Conservation (phyloP, 1,140 invertebrate genomes). For the Zaprionus nigranus region DNA sequence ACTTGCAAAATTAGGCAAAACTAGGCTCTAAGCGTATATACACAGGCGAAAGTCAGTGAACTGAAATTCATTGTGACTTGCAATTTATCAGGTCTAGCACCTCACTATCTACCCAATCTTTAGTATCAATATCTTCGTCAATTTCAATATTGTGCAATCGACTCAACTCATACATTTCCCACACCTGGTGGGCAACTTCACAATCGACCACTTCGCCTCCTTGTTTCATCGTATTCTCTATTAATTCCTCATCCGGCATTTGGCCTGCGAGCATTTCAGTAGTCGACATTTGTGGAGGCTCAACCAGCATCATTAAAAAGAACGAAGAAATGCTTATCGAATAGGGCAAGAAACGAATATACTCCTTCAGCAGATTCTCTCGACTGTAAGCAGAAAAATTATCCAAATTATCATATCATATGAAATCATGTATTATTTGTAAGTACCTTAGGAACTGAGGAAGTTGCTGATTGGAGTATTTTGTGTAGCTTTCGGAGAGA, state of each 20-base stretch:
- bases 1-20: no score
- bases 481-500: constrained; percentile 50
- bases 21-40: not conserved
- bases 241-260: constrained; percentile 42
- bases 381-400: constrained; percentile 32
- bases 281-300: constrained; percentile 26
- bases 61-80: not conserved
- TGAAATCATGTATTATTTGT: no score
- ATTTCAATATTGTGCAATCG: constrained; percentile 54
- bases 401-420: not conserved
- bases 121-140: constrained; percentile 55
- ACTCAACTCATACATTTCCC: constrained; percentile 70
- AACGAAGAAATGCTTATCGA: constrained; percentile 41
- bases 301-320: constrained; percentile 62
- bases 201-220: constrained; percentile 71
- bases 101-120: constrained; percentile 14
- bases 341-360: constrained; percentile 69
- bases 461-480: constrained; percentile 32
- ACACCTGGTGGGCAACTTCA: constrained; percentile 72
- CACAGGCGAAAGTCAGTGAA: not conserved
- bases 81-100: constrained; percentile 1
- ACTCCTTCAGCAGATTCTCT: constrained; percentile 65
- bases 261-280: constrained; percentile 50
- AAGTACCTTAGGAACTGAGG: constrained; percentile 67
- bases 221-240: constrained; percentile 30